phyloP scores from a whole-genome alignment of 2,888 invertebrate genomes.

The Drosophila atroscutellata region DNA sequence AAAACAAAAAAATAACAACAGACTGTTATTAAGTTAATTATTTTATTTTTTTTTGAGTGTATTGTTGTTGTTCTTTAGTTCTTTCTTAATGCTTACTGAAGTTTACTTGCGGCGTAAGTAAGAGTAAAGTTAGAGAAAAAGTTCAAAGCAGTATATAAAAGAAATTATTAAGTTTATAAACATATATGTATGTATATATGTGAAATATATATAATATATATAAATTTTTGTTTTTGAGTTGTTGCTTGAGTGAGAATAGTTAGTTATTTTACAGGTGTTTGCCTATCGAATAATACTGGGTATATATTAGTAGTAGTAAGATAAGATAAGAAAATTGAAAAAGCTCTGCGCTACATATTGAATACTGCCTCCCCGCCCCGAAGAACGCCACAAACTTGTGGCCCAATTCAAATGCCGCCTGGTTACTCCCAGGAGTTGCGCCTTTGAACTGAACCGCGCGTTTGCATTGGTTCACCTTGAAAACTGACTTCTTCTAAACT shows the following conservation, averaged over 20 bases:
- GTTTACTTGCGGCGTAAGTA: slow-evolving; percentile 50
- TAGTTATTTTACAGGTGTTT: slow-evolving; percentile 57
- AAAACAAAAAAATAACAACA: slow-evolving; percentile 16
- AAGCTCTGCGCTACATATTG: slow-evolving; percentile 13
- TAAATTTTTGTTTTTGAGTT: slow-evolving; percentile 8
- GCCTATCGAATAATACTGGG: slow-evolving; percentile 30
- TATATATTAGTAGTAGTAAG: slow-evolving; percentile 14
- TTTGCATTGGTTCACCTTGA: slow-evolving; percentile 25
- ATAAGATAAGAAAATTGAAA: slow-evolving; percentile 22
- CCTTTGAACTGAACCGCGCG: slow-evolving; percentile 64
- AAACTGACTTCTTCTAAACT: slow-evolving; percentile 2
- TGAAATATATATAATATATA: slow-evolving; percentile 13
- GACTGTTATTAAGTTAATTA: slow-evolving; percentile 1
- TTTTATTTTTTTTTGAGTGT: slow-evolving; percentile 12
- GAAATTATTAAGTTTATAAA: slow-evolving; percentile 56
- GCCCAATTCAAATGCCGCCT: slow-evolving; percentile 55
- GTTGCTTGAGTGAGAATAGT: slow-evolving; percentile 42
- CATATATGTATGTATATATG: slow-evolving; percentile 40
- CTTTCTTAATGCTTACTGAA: slow-evolving; percentile 39
- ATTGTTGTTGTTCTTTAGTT: slow-evolving; percentile 19
- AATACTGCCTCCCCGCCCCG: background rate
- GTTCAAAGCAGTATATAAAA: slow-evolving; percentile 54
- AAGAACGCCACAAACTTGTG: slow-evolving; percentile 55
- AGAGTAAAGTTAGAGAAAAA: slow-evolving; percentile 60
- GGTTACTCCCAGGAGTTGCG: slow-evolving; percentile 4